phyloP scores from a whole-genome alignment of 2,113 vertebrate species.

The Coturnix japonica region DNA sequence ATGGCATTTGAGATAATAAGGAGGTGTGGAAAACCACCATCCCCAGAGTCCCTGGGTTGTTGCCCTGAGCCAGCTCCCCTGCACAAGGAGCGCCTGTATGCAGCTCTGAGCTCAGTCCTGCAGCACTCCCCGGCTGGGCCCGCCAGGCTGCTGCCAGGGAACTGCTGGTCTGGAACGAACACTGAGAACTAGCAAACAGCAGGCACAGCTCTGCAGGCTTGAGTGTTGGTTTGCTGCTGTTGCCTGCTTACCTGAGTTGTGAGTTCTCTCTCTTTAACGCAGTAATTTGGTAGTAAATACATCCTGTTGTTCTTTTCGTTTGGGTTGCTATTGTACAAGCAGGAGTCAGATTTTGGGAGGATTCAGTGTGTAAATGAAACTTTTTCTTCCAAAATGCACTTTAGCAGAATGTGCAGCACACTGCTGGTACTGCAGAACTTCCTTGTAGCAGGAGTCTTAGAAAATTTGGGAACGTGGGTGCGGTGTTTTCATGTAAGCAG shows the following conservation, averaged over 20 bases:
- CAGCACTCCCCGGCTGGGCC: not conserved
- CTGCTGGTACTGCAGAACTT: not conserved
- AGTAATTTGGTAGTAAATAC: not conserved
- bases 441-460: accelerated
- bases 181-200: accelerated
- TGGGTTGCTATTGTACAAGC: not conserved
- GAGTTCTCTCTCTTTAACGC: not conserved
- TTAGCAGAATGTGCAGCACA: not conserved
- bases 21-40: not conserved
- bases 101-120: not conserved
- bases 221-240: not conserved
- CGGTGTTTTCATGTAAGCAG: not conserved
- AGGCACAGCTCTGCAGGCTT: not conserved
- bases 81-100: not conserved
- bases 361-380: not conserved
- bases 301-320: not conserved
- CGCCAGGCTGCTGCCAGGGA: accelerated
- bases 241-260: accelerated
- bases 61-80: not conserved
- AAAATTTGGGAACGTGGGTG: not conserved
- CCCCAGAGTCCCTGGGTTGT: not conserved
- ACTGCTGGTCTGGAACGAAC: accelerated
- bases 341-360: not conserved
- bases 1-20: not conserved
- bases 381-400: not conserved